Conservation (phyloP, 2,113 vertebrate species). For the Genyomyrus donnyi region DNA sequence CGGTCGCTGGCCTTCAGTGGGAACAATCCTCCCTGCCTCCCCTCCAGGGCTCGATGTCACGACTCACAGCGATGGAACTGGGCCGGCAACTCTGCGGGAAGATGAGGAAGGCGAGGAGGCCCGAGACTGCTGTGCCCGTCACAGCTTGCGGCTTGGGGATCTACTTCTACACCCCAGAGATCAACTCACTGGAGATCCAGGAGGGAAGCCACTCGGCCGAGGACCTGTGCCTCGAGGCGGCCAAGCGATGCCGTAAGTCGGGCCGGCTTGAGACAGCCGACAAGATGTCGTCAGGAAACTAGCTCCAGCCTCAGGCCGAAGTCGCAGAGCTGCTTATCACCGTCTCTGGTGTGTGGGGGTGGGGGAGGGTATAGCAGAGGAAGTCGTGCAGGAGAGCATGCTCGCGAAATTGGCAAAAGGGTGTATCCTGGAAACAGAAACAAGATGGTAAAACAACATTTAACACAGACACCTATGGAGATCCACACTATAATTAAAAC, state of each 20-base stretch:
- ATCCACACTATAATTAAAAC: background rate
- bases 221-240: slow-evolving; percentile 68
- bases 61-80: slow-evolving; percentile 58
- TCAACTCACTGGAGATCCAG: slow-evolving; percentile 49
- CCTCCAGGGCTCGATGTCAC: slow-evolving; percentile 62
- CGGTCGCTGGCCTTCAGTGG: background rate
- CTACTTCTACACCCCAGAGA: slow-evolving; percentile 64
- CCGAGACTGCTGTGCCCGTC: slow-evolving; percentile 41
- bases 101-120: slow-evolving; percentile 66
- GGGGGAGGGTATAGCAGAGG: background rate
- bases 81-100: slow-evolving; percentile 75
- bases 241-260: slow-evolving; percentile 69
- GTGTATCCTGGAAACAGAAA: background rate
- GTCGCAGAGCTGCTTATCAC: background rate
- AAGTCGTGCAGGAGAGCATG: background rate
- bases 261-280: background rate
- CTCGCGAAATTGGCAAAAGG: background rate
- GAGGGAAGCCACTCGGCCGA: slow-evolving; percentile 61
- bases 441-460: background rate
- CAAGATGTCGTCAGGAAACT: background rate
- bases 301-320: too few species aligned
- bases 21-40: background rate
- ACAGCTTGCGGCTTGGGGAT: slow-evolving; percentile 64
- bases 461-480: background rate
- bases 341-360: background rate